These are phyloP conservation scores for Girardinus metallicus DNA, from an alignment of 2,797 vertebrate genomes.

Conservation along the genomic window DNA sequence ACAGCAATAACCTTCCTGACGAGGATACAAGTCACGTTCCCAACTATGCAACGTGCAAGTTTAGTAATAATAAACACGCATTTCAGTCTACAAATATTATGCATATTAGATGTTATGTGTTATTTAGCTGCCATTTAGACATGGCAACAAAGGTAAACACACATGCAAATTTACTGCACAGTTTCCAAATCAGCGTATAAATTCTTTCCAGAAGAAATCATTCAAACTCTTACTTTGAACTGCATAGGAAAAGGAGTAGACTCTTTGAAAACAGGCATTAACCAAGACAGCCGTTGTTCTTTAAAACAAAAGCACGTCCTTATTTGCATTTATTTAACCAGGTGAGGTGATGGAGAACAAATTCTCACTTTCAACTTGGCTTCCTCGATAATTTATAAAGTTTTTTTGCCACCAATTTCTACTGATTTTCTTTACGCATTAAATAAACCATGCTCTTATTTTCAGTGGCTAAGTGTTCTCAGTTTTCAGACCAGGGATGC, in stretches of 20 bases:
- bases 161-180: not conserved
- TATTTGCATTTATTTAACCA: not conserved
- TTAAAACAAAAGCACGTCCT: not conserved
- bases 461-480: not conserved
- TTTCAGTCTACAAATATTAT: not conserved
- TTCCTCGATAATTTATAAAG: too few species aligned
- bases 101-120: not conserved
- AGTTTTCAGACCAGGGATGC: not conserved
- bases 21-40: not conserved
- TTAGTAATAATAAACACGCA: not conserved
- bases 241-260: not conserved
- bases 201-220: not conserved
- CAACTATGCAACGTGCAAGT: not conserved
- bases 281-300: not conserved
- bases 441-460: not conserved
- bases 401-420: not conserved
- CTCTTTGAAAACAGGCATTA: not conserved
- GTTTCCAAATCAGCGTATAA: not conserved
- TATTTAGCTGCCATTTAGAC: not conserved
- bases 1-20: conserved; percentile 21
- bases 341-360: too few species aligned
- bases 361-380: too few species aligned
- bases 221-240: not conserved
- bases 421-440: not conserved
- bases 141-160: not conserved